phyloP scores from a whole-genome alignment of 2,888 invertebrate genomes.

The Diploptera punctata region DNA sequence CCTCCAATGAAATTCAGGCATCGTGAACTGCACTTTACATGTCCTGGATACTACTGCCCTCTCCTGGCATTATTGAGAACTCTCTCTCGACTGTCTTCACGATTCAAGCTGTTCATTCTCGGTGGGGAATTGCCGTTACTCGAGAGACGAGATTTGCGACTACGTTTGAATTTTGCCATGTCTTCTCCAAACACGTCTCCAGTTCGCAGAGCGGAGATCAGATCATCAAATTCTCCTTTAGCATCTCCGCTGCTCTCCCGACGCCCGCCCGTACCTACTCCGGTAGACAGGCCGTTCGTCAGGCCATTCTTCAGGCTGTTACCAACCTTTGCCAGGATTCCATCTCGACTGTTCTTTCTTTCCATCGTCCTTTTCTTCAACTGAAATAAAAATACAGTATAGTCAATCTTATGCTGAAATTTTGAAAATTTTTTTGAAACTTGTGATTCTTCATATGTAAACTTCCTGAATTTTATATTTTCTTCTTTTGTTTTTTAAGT shows the following conservation, averaged over 20 bases:
- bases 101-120: constrained; percentile 65
- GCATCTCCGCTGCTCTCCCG: constrained; percentile 56
- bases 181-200: constrained; percentile 97
- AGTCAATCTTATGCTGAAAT: no score
- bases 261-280: constrained; percentile 47
- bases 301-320: constrained; percentile 65
- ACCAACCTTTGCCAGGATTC: constrained; percentile 75
- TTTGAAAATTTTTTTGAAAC: no score
- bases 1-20: background rate
- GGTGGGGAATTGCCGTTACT: constrained; percentile 65
- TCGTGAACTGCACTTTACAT: background rate
- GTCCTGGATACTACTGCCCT: constrained; percentile 22
- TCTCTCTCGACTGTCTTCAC: constrained; percentile 73
- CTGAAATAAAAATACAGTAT: constrained; percentile 57
- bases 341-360: constrained; percentile 80
- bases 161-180: constrained; percentile 89
- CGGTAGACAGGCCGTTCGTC: constrained; percentile 57
- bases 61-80: constrained; percentile 41
- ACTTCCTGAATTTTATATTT: no score
- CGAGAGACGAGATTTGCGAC: constrained; percentile 67
- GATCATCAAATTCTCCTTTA: constrained; percentile 94
- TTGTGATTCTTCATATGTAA: no score
- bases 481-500: no score
- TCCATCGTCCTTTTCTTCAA: constrained; percentile 87
- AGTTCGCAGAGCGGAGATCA: constrained; percentile 92